These are phyloP conservation scores for Hipposideros armiger DNA, from an alignment of 2,113 vertebrate species.

Conservation along the genomic window DNA sequence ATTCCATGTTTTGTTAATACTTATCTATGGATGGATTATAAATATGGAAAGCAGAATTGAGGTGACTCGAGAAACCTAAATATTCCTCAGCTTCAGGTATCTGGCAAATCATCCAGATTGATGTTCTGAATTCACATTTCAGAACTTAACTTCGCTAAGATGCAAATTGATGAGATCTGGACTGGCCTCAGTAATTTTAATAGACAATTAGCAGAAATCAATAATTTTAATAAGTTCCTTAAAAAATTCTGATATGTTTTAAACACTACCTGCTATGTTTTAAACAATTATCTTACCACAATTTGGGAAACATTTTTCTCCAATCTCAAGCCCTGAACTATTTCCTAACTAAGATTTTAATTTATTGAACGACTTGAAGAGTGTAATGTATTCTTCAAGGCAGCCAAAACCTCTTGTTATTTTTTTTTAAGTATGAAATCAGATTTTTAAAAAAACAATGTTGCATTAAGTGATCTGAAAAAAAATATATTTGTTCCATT, in stretches of 20 bases:
- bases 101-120: background rate
- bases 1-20: background rate
- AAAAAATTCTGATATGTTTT: background rate
- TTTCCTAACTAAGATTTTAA: background rate
- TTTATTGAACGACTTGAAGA: background rate
- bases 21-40: background rate
- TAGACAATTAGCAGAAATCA: background rate
- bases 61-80: background rate
- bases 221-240: background rate
- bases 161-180: background rate
- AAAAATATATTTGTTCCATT: background rate
- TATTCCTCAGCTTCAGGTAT: background rate
- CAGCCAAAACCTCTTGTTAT: background rate
- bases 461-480: background rate
- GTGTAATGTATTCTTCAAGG: background rate
- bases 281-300: background rate
- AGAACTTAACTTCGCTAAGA: background rate
- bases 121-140: background rate
- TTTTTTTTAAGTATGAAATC: background rate
- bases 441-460: background rate
- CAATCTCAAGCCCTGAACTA: background rate
- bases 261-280: no score
- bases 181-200: background rate
- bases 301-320: background rate
- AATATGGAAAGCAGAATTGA: background rate